Evolutionary conservation across 2,888 invertebrate species (phyloP), one percentile per base, ranked within the genome.

Genomic region (Chymomyza caudatula): DNA sequence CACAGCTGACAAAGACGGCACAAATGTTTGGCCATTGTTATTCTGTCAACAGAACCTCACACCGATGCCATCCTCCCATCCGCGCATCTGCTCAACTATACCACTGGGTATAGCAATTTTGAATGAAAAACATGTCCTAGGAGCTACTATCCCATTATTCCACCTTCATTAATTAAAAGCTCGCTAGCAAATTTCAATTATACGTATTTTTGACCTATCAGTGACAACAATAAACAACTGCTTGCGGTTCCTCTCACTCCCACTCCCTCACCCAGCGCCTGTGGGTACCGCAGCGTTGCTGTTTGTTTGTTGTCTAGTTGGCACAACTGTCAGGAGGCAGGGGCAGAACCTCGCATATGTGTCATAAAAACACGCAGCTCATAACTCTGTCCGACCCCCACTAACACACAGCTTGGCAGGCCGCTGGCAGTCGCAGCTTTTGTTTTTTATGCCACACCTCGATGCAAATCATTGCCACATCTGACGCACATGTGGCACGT

Each of bases 361-460:
- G 80, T 80, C 86, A 80, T 80, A 80, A 80, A 80, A 80, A 78
- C 69, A 71, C 80, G 76, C 84, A 77, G 43, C 85, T 63, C 84
- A 80, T 74, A 80, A 85, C 80, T 83, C 63, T 52, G 69, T 71
- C 63, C 47, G 43, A 20, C 51, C 17, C 29, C 29, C 29, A 37
- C 29, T 37, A 59, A 17, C 13, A 68, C 74, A 74, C 56, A 71
- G 60, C 63, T 57, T 25, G 23, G 25, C 4, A 11, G 11, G 5
- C 43, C 53, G 25, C 42, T 25, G n/a, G 15, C 37, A 20, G 55
- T 20, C 15, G 23, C 51, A 53, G 66, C 17, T 64, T 83, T 80
- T 76, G 73, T 85, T 80, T 83, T 85, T 80, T 85, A 84, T 85
- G 80, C 86, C 86, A 84, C 78, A 85, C 86, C 80, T 80, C 80